A percentile compares a stretch with the other conserved stretches of the same genome.
These are phyloP conservation scores for Scolopax mira DNA, from an alignment of 2,113 vertebrate genomes.

Conservation along the genomic window DNA sequence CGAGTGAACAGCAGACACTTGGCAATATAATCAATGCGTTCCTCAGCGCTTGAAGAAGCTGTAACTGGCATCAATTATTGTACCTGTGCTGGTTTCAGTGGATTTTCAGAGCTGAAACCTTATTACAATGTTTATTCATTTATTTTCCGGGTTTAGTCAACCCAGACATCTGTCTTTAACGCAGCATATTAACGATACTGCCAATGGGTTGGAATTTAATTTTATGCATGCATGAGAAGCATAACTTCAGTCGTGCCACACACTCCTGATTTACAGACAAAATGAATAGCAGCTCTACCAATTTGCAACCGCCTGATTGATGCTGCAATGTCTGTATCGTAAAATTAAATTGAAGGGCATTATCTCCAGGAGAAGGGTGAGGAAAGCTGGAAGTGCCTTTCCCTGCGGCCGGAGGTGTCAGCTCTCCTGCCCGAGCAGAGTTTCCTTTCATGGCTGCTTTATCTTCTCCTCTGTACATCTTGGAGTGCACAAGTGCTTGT, in stretches of 20 bases:
- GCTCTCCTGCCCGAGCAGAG: rapidly evolving
- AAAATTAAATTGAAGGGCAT: neutral
- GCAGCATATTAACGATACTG: neutral
- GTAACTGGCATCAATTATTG: neutral
- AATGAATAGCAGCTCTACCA: neutral
- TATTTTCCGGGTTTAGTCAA: neutral
- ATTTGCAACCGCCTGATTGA: neutral
- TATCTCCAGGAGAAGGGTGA: neutral
- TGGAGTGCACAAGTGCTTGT: neutral
- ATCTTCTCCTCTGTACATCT: neutral
- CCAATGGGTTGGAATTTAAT: neutral
- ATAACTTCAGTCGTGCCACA: neutral
- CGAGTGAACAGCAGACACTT: neutral
- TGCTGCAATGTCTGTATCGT: neutral
- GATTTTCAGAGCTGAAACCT: neutral
- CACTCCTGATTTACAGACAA: neutral
- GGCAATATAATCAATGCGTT: neutral
- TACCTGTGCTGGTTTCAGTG: neutral
- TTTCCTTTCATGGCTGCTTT: neutral
- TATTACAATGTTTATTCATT: neutral
- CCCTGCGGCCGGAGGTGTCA: rapidly evolving
- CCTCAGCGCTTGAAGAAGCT: neutral
- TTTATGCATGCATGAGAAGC: neutral
- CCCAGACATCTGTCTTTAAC: neutral
- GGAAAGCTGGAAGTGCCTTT: neutral